Base-by-base conservation (phyloP, 1,140 invertebrate species). In the Trigoniulus corallinus region DNA sequence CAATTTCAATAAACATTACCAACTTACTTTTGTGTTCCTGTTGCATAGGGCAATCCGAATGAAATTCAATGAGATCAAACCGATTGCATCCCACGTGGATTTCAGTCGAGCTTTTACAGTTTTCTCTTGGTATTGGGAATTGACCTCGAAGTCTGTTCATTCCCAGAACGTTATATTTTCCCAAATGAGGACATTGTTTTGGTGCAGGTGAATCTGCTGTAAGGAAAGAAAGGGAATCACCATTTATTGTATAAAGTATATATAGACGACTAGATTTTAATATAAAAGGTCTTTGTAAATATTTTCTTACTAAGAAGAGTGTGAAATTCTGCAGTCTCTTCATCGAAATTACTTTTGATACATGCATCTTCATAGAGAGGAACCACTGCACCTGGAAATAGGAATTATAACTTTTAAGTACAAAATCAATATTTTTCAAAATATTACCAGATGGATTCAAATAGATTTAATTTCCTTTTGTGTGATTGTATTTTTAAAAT, bases 51-150 rank as follows among this genome's bases (percentile, higher is more conserved):
- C 65, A 67, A 23, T 54, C 59, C 1, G 62, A 57, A 22, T 62
- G 55, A 46, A 67, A 64, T 39, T 67, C 59, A 46, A 67, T 57
- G 3, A 57, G 59, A 40, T 57, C 60, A 22, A 53, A 46, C 47
- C 58, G 47, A 22, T 59, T 54, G 46, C 62, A 64, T 27, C 62
- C 62, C 20, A 62, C 59, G 10, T 59, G 55, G 13, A 58, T 49
- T 23, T 51, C 53, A 2, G 54, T 53, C 34, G 56, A 59, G 18
- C 48, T 51, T 29, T 53, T 44, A 50, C 57, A 59, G 53, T 42
- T 13, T 54, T 53, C 45, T 56, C 58, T n/a, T 48, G 47, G 24
- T 57, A 57, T 39, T 41, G 40, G 27, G 53, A 25, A 24, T 53
- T 51, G 51, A 44, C 59, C 43, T 49, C 53, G 47, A 47, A 54